A percentile compares a stretch with the other conserved stretches of the same genome.
Evolutionary conservation across 2,888 invertebrate species (phyloP).

Genomic region (Ametastegia equiseti): DNA sequence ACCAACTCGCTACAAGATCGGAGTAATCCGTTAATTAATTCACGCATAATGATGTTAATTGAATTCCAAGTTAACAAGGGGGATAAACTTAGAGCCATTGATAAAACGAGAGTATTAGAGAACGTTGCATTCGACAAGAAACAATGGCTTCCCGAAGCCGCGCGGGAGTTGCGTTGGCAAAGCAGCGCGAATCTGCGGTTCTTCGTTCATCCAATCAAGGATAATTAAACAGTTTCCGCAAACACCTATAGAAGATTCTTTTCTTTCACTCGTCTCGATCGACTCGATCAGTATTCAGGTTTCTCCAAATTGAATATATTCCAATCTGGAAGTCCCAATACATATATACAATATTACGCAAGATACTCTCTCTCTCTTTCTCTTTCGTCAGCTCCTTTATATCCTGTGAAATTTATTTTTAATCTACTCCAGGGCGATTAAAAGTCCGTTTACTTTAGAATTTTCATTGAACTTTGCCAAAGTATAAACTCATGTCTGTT

Average conservation of each 20-base stretch:
- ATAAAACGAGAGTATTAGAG: not conserved
- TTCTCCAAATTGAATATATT: too few species aligned
- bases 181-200: not conserved
- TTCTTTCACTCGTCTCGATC: too few species aligned
- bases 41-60: not conserved
- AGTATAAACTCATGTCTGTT: slow-evolving; percentile 1
- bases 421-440: not conserved
- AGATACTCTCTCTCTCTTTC: not conserved
- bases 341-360: too few species aligned
- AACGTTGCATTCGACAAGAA: not conserved
- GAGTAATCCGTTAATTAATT: slow-evolving; percentile 26
- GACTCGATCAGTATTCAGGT: too few species aligned
- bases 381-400: not conserved
- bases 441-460: slow-evolving; percentile 5
- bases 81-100: slow-evolving; percentile 17
- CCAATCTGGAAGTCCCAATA: too few species aligned
- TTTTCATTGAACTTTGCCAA: slow-evolving; percentile 1
- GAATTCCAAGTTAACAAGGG: slow-evolving; percentile 17
- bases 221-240: not conserved
- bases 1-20: slow-evolving; percentile 11
- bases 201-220: slow-evolving; percentile 5
- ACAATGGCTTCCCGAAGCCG: slow-evolving; percentile 8
- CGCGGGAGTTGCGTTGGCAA: not conserved
- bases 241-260: not conserved
- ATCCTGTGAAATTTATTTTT: not conserved